Base-by-base conservation (phyloP, 2,888 invertebrate genomes). In the Plusia festucae region DNA sequence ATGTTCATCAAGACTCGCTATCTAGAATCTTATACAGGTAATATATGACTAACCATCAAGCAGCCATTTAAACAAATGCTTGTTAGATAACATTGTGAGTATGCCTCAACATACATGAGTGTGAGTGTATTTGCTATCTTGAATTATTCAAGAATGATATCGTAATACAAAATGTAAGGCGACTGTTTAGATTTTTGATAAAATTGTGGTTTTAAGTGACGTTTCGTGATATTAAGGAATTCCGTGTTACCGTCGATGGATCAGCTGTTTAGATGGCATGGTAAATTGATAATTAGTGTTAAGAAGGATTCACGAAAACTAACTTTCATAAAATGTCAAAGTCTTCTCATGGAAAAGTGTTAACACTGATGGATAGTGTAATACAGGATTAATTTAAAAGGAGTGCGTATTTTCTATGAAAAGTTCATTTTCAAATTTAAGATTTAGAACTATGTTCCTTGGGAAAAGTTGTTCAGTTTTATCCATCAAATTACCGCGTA, bases 131-230 rank as follows among this genome's bases (percentile, higher is more conserved):
- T 62, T 75, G 81, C 70, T 83, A 83, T 82, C 82, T 69, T 44
- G 60, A 73, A 83, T 72, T 67, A 76, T 60, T 74, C 76, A 61
- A 69, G 76, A 79, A 65, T 74, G 73, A 65, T 79, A 83, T 82
- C 81, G 80, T 78, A 72, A 77, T 77, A 49, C 18, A 3, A 49
- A 49, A 79, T 65, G 71, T 76, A 75, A 75, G 68, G 69, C 64
- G 68, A 74, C 73, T 82, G 76, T 83, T 83, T 73, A 79, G 85
- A 80, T 83, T 78, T 76, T 65, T 57, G 78, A 77, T 82, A 80
- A 83, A 78, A 75, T 54, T 27, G 49, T 53, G 44, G 56, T 20
- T 65, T 53, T 40, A 2, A 34, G 2, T 60, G 56, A 65, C 44
- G 56, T 59, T 52, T 8, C 72, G 18, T 60, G 15, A 18, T 72